These are phyloP conservation scores for Nothocercus nigrocapillus DNA, from an alignment of 2,113 vertebrate species.

Conservation along the genomic window DNA sequence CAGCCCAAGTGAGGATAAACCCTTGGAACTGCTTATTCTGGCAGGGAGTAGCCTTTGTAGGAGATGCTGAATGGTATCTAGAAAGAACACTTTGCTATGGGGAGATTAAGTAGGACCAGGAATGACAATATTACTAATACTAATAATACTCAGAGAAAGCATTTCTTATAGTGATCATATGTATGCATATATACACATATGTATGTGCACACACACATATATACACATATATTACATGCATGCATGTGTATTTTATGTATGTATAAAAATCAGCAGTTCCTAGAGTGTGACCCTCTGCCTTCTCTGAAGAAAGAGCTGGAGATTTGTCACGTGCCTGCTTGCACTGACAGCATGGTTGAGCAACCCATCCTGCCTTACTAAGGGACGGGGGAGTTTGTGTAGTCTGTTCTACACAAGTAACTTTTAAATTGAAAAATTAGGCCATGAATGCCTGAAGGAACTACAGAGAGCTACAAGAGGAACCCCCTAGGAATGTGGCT, in stretches of 20 bases:
- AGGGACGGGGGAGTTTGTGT: not conserved
- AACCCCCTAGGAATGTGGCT: not conserved
- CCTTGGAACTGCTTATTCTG: not conserved
- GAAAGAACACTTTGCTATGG: not conserved
- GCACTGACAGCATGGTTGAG: not conserved
- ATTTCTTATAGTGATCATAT: not conserved
- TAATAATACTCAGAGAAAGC: not conserved
- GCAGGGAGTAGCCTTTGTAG: not conserved
- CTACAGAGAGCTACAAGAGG: not conserved
- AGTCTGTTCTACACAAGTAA: not conserved
- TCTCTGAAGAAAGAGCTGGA: not conserved
- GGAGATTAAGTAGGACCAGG: not conserved
- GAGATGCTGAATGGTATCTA: not conserved
- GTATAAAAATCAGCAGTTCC: not conserved
- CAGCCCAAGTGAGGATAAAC: not conserved
- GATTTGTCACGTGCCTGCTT: not conserved
- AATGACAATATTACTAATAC: not conserved
- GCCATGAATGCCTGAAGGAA: not conserved
- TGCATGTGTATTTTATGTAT: too few relatives aligned
- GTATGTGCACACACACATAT: not conserved
- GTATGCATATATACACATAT: too few relatives aligned
- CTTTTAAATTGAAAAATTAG: slow-evolving; percentile 39
- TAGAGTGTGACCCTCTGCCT: not conserved
- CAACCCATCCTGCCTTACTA: not conserved
- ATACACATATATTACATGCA: not conserved